Base-by-base conservation (phyloP, 2,797 vertebrate species). In the Macrochelys suwanniensis region DNA sequence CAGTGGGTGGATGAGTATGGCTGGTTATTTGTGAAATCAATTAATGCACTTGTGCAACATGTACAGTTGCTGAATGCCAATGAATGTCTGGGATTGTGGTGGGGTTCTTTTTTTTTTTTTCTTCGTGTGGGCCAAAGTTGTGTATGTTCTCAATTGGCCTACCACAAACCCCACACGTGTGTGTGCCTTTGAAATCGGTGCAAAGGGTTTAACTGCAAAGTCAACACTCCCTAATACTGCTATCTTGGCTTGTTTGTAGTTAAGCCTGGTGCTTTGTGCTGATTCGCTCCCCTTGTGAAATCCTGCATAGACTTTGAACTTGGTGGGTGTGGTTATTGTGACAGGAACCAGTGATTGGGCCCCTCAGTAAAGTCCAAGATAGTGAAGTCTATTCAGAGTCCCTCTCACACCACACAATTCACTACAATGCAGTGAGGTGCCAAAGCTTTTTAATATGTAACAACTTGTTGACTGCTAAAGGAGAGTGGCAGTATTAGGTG, bases 261-360 rank as follows among this genome's bases (percentile, higher is more conserved):
- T 90, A 49, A 89, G 68, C 2, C 6, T 0, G 0, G n/a, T 0
- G 0, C 7, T 87, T 21, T 1, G 0, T 80, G 42, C n/a, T 54
- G 6, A 3, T 80, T 37, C 79, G 15, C 61, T 71, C 57, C 68
- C 21, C 37, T 25, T 88, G 12, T 86, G 53, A 31, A 37, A 61
- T 12, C 2, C 23, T 92, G 87, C 23, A 1, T 47, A 17, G 13
- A 77, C 42, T 71, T 37, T 71, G 10, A 71, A 10, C 10, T 71
- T 37, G 19, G n/a, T 82, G 15, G 59, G 19, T 6, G 84, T 89
- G 10, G 31, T 23, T 17, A 1, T 77, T 90, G 82, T 87, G n/a
- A 33, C 6, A 45, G 61, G 59, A 76, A 85, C 8, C 53, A 47
- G 6, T 26, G 71, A 21, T 37, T 71, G 65, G 65, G 65, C n/a